These are phyloP conservation scores for Siniperca knerii DNA, from an alignment of 2,113 vertebrate species.

Conservation along the genomic window DNA sequence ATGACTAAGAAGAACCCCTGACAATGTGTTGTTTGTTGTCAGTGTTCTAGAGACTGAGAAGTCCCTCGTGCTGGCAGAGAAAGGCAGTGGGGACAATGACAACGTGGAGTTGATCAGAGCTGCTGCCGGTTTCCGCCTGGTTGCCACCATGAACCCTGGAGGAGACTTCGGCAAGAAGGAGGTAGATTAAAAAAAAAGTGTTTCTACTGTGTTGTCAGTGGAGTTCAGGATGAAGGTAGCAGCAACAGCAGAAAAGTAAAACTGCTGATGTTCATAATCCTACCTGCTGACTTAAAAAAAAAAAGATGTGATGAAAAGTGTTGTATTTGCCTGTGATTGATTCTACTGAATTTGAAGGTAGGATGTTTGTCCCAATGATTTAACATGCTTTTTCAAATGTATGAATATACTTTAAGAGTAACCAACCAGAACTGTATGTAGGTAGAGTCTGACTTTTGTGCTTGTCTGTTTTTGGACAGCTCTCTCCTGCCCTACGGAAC, in stretches of 20 bases:
- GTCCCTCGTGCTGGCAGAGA: slow-evolving; percentile 93
- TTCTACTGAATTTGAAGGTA: background rate
- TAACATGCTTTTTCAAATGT: background rate
- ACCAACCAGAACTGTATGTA: background rate
- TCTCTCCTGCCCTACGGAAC: slow-evolving; percentile 96
- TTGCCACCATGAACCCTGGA: slow-evolving; percentile 98
- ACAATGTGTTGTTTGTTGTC: slow-evolving; percentile 24
- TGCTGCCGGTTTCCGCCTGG: slow-evolving; percentile 88
- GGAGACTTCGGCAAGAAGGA: slow-evolving; percentile 99
- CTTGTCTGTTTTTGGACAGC: slow-evolving; percentile 78
- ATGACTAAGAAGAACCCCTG: background rate
- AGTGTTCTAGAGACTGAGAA: slow-evolving; percentile 91
- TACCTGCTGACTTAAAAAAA: background rate
- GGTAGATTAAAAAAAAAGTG: slow-evolving; percentile 78
- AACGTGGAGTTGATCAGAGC: slow-evolving; percentile 92
- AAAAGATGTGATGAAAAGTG: background rate
- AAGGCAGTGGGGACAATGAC: slow-evolving; percentile 89
- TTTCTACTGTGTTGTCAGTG: background rate
- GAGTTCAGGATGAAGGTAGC: background rate
- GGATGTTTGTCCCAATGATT: background rate
- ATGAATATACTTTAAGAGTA: background rate
- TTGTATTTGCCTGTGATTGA: background rate
- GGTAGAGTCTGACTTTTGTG: slow-evolving; percentile 3
- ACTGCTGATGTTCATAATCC: background rate
- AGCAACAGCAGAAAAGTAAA: background rate